These are phyloP conservation scores for Drosophila yakuba DNA, from an alignment of 1,140 invertebrate genomes.

Conservation along the genomic window DNA sequence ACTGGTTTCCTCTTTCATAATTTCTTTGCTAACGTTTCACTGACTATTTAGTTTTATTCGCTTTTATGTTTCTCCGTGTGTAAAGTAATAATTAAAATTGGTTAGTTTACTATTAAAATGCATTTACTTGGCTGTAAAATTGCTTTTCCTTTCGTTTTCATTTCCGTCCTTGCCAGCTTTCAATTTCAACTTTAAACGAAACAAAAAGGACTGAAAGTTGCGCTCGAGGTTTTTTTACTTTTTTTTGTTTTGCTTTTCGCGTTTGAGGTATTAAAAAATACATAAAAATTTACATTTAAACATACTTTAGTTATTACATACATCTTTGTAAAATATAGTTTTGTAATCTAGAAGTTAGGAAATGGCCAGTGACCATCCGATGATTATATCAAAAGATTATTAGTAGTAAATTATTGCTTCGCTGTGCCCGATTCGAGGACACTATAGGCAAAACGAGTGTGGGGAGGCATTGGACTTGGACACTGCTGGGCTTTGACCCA, in stretches of 20 bases:
- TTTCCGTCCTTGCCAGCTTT: conserved; percentile 10
- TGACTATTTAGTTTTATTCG: conserved; percentile 42
- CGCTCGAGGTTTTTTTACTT: conserved; percentile 4
- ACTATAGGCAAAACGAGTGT: conserved; percentile 16
- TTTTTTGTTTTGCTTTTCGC: conserved; percentile 34
- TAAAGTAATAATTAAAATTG: conserved; percentile 70
- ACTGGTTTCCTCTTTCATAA: background rate
- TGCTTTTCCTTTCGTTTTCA: conserved; percentile 44
- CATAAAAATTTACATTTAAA: conserved; percentile 84
- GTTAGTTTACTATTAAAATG: conserved; percentile 74
- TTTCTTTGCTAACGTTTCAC: conserved; percentile 39
- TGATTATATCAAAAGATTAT: conserved; percentile 39
- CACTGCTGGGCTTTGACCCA: background rate
- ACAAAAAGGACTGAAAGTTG: conserved; percentile 48
- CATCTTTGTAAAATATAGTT: conserved; percentile 54
- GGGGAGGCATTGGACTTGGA: conserved; percentile 11
- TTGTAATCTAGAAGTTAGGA: conserved; percentile 76
- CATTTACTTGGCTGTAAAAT: conserved; percentile 66
- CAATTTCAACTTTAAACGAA: conserved; percentile 29
- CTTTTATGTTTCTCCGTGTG: conserved; percentile 24
- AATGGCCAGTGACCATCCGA: conserved; percentile 41
- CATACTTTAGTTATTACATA: conserved; percentile 77
- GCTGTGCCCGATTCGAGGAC: conserved; percentile 12
- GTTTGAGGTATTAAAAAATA: conserved; percentile 82
- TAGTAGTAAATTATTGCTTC: conserved; percentile 52